Evolutionary conservation across 2,113 vertebrate species (phyloP).

Genomic region (Sturnira hondurensis): DNA sequence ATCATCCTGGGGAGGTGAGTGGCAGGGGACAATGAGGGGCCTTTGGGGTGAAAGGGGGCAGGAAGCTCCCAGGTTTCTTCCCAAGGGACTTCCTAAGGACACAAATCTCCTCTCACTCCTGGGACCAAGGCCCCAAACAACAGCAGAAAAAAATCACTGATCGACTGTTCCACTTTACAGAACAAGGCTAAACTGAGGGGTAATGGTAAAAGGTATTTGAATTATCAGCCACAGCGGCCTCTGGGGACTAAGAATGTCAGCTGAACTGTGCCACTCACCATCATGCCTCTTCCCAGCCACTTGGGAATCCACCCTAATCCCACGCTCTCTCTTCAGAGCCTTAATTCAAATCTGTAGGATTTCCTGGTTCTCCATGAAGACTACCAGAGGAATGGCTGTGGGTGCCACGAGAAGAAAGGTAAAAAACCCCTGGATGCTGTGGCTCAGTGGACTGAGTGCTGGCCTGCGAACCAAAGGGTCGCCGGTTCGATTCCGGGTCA

Average conservation of each 20-base stretch:
- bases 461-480: too few relatives aligned
- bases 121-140: background rate
- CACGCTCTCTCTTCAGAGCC: background rate
- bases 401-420: background rate
- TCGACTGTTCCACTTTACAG: background rate
- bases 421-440: background rate
- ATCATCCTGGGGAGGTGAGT: background rate
- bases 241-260: background rate
- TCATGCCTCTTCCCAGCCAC: background rate
- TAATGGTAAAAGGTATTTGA: background rate
- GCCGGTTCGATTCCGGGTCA: too few relatives aligned
- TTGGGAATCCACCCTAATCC: background rate
- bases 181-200: background rate
- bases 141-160: background rate
- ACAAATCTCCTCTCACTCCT: background rate
- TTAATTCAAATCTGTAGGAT: background rate
- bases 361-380: background rate
- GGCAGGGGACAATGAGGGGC: background rate
- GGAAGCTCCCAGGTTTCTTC: background rate
- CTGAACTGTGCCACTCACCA: too few relatives aligned
- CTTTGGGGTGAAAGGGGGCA: background rate
- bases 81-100: background rate
- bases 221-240: background rate
- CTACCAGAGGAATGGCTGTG: too few relatives aligned
- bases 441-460: too few relatives aligned